Percentiles rank a stretch among this genome's conserved stretches.
Evolutionary conservation across 2,797 vertebrate genomes (phyloP).

Genomic region (Taeniopygia guttata): DNA sequence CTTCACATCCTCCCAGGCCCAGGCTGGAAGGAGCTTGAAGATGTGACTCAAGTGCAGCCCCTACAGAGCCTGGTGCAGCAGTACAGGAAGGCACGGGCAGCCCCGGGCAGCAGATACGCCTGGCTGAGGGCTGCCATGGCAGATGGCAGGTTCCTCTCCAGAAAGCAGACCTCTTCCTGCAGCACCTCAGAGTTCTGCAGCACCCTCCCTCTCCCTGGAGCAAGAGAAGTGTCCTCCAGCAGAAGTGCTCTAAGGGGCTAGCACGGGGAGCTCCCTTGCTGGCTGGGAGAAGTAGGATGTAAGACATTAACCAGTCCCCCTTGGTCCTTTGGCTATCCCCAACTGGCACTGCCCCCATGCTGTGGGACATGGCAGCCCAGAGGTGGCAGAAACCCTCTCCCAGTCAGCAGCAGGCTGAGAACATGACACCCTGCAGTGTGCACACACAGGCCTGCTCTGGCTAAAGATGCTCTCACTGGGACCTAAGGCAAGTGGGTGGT

Average conservation of each 20-base stretch:
- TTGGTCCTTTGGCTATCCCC: background rate
- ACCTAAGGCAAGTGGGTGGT: accelerated
- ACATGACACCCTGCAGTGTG: background rate
- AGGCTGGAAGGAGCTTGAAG: background rate
- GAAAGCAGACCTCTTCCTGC: background rate
- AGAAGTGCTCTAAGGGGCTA: too few relatives aligned
- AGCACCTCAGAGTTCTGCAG: background rate
- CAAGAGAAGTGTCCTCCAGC: background rate
- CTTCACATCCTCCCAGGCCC: background rate
- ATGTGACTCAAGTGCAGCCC: conserved; percentile 16
- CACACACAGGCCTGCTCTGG: background rate
- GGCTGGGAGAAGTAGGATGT: accelerated
- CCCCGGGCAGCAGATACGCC: accelerated
- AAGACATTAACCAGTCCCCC: background rate
- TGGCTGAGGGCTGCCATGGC: background rate
- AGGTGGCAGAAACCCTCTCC: background rate
- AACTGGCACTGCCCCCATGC: background rate
- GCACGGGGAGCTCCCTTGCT: accelerated
- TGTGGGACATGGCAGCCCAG: background rate
- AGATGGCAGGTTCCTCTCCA: background rate
- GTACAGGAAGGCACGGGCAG: background rate
- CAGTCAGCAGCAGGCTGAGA: background rate
- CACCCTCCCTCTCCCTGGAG: background rate
- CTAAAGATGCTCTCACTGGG: background rate
- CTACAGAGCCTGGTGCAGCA: background rate